Conservation (phyloP, 2,113 vertebrate genomes). For the Ardeotis arabs region DNA sequence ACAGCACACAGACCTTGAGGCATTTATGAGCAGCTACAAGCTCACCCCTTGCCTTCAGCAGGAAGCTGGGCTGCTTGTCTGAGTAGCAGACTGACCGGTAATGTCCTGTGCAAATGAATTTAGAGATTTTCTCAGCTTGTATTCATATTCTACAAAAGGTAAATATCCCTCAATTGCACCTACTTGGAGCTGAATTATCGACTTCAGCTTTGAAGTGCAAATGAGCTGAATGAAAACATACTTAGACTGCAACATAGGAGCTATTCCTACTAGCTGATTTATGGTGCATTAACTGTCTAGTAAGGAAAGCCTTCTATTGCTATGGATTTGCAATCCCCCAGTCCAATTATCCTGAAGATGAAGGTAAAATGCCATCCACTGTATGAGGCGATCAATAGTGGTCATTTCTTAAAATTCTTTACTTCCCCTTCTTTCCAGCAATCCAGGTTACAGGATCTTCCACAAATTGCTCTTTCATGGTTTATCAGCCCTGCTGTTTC, state of each 20-base stretch:
- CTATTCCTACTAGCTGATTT: slow-evolving; percentile 67
- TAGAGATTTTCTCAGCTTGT: slow-evolving; percentile 76
- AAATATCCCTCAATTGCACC: slow-evolving; percentile 75
- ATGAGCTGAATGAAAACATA: slow-evolving; percentile 78
- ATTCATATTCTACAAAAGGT: slow-evolving; percentile 70
- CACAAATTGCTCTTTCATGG: slow-evolving; percentile 63
- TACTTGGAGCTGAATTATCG: slow-evolving; percentile 75
- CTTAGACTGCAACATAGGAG: slow-evolving; percentile 62
- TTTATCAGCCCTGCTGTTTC: slow-evolving; percentile 60
- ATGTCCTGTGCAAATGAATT: slow-evolving; percentile 73
- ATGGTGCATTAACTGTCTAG: slow-evolving; percentile 71
- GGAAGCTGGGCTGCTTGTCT: neutral
- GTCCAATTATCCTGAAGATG: slow-evolving; percentile 71
- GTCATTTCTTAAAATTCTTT: slow-evolving; percentile 72
- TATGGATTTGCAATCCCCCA: slow-evolving; percentile 63
- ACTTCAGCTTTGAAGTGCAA: slow-evolving; percentile 81
- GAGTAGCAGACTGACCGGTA: slow-evolving; percentile 19
- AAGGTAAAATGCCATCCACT: slow-evolving; percentile 65
- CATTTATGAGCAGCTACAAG: slow-evolving; percentile 51
- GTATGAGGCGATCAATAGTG: slow-evolving; percentile 54
- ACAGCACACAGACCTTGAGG: neutral
- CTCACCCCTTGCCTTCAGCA: slow-evolving; percentile 19
- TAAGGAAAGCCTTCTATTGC: slow-evolving; percentile 63
- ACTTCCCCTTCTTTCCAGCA: slow-evolving; percentile 53
- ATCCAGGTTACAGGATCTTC: slow-evolving; percentile 28